Evolutionary conservation across 2,888 invertebrate genomes (phyloP), one percentile per base, ranked within the genome.

Genomic region (Pyrocoelia pectoralis): DNA sequence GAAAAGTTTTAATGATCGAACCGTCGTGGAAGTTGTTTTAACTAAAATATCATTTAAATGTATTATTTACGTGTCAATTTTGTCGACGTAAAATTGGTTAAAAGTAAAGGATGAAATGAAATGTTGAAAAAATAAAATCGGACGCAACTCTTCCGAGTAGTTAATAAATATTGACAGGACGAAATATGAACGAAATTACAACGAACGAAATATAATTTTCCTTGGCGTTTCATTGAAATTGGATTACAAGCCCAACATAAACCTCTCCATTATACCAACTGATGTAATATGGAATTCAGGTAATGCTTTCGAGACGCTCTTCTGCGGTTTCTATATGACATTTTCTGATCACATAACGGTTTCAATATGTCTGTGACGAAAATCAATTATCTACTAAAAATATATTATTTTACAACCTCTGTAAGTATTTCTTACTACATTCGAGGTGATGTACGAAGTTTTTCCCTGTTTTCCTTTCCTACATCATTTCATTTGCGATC

Each of bases 241-340:
- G 59, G 59, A 59, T 59, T 59, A 59, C 46, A 46, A 43, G 46
- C 38, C 48, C 29, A 59, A 52, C 43, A 52, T 52, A 43, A 58
- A 58, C 54, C 40, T 43, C 49, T 60, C 49, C 14, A 54, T 60
- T 54, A 54, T 59, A 51, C 33, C 33, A 48, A 33, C 52, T 53
- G 19, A 50, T 48, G 56, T 61, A 52, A 61, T 56, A 52, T 53
- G 12, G 61, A 61, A 61, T 61, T 61, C 61, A 56, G 56, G 61
- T 56, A 56, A 56, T 52, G 51, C 46, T 52, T 53, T 15, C n/a
- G 33, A 56, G 55, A 51, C 56, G 55, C 24, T 61, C 55, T 40
- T 61, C 40, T 61, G 51, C 43, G 50, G 50, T 56, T 50, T 51
- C 55, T 51, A 29, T 53, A 54, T 50, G 54, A 49, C 60, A 49